These are phyloP conservation scores for Anthrax anthrax DNA, from an alignment of 2,888 invertebrate genomes.

Conservation along the genomic window DNA sequence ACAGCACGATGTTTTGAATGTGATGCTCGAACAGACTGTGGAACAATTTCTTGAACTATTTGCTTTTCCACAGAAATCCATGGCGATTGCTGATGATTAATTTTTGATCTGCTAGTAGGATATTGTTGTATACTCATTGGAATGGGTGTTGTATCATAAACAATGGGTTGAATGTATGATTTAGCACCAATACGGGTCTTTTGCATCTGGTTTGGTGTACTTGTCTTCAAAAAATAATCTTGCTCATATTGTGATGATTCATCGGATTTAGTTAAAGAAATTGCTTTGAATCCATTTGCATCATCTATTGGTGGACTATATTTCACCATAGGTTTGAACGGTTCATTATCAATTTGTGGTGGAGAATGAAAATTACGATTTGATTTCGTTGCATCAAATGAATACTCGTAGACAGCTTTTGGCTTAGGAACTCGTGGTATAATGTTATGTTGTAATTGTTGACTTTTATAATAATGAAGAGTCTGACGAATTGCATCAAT, in stretches of 20 bases:
- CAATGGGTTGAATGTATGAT: neutral
- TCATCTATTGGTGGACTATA: conserved; percentile 32
- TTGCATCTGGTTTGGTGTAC: conserved; percentile 40
- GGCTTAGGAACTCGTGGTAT: conserved; percentile 31
- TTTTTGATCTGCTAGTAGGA: neutral
- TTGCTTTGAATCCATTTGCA: conserved; percentile 28
- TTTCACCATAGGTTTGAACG: conserved; percentile 48
- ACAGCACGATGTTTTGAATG: neutral
- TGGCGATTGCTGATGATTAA: neutral
- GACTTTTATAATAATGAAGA: conserved; percentile 45
- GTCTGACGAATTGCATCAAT: conserved; percentile 51
- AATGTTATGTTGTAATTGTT: conserved; percentile 35
- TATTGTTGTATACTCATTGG: neutral
- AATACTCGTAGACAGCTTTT: conserved; percentile 54
- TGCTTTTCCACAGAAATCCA: conserved; percentile 24
- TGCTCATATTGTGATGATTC: conserved; percentile 14
- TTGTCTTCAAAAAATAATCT: conserved; percentile 36
- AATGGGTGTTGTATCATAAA: conserved; percentile 35
- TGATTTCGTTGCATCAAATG: conserved; percentile 44
- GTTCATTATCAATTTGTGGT: conserved; percentile 40
- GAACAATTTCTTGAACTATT: conserved; percentile 17
- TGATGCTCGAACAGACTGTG: conserved; percentile 13
- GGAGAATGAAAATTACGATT: conserved; percentile 17
- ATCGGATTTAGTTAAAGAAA: conserved; percentile 38
- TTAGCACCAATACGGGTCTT: conserved; percentile 8